These are phyloP conservation scores for Drosophila sordidapex DNA, from an alignment of 2,888 invertebrate genomes.

Conservation along the genomic window DNA sequence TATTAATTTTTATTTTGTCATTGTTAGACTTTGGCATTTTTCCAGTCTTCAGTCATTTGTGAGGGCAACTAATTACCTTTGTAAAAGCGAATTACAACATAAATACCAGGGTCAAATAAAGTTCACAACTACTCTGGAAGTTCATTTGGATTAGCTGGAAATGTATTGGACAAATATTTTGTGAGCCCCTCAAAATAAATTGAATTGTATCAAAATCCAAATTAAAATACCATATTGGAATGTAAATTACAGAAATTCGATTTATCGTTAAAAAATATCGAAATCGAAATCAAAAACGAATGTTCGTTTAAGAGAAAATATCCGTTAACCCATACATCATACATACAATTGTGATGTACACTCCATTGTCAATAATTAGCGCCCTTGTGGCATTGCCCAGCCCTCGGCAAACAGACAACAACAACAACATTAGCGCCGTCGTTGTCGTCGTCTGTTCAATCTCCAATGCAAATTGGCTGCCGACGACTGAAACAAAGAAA, in stretches of 20 bases:
- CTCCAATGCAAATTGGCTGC: slow-evolving; percentile 50
- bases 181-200: background rate
- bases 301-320: background rate
- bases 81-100: background rate
- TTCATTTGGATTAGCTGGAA: background rate
- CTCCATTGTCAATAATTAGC: slow-evolving; percentile 35
- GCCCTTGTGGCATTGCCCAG: slow-evolving; percentile 18
- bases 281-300: background rate
- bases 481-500: slow-evolving; percentile 47
- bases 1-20: background rate
- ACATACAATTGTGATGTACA: slow-evolving; percentile 1
- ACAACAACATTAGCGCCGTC: slow-evolving; percentile 1
- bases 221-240: background rate
- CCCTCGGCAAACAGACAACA: slow-evolving; percentile 14
- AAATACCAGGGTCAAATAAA: background rate
- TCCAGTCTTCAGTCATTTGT: background rate
- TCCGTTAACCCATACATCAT: background rate
- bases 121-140: background rate
- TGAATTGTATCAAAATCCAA: background rate
- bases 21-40: background rate
- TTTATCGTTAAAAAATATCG: too few species aligned
- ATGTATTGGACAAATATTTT: slow-evolving; percentile 1
- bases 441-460: slow-evolving; percentile 34
- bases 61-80: background rate
- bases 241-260: background rate